Base-by-base conservation (phyloP, 2,888 invertebrate species). In the Cistogaster globosa region DNA sequence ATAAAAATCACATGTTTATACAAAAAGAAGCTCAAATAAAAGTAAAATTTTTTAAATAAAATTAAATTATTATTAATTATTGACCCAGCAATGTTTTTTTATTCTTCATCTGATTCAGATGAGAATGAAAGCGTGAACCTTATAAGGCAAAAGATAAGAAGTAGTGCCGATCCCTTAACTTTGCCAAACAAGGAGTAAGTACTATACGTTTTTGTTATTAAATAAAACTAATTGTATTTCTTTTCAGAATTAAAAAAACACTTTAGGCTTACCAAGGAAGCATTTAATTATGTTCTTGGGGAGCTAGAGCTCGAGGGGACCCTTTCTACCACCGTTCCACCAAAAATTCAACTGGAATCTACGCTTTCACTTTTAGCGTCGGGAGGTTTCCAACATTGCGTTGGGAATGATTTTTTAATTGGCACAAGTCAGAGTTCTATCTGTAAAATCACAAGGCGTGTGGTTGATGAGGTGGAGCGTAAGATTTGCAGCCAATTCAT, bases 351-450 rank as follows among this genome's bases (percentile, higher is more conserved):
- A 26, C n/a, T 63, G 14, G 48, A 16, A 14, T 22, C 45, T 22
- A 48, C 63, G 2, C 22, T 63, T 2, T 63, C 63, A 22, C 63
- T 63, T 16, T 48, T 65, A 20, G 68, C 68, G 2, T 11, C 53
- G 4, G 68, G 68, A 38, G 14, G 68, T 20, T 68, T 68, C 20
- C 55, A 68, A 20, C 38, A 55, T 55, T 55, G 14, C 14, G 32
- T 68, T 53, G 55, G 68, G 3, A 68, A 68, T 9, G 68, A 68
- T 11, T 68, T 68, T 68, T 55, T 55, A 36, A 68, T 68, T 11
- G 68, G 55, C 3, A 38, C 38, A 2, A 38, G n/a, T 14, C 53
- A 55, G 20, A 68, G 68, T 55, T 12, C 68, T 6, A 32, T 65
- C 8, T 48, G 20, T 14, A 65, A 65, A 45, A 48, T 65, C 7